These are phyloP conservation scores for Samia ricini DNA, from an alignment of 1,140 invertebrate genomes.

Conservation along the genomic window DNA sequence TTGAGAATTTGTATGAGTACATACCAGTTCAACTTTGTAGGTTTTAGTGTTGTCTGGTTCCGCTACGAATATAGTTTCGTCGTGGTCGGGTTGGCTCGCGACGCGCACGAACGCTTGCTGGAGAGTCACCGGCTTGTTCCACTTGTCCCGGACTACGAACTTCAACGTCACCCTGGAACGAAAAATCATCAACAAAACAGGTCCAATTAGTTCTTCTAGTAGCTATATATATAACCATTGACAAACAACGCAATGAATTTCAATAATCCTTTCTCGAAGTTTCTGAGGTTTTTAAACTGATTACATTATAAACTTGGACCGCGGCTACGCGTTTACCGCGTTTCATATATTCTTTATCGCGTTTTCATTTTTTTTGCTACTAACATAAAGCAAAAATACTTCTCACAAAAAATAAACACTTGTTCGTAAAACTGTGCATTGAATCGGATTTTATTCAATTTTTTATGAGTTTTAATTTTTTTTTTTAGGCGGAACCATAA, in stretches of 20 bases:
- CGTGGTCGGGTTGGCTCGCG: slow-evolving; percentile 79
- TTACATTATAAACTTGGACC: no score
- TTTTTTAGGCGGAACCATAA: no score
- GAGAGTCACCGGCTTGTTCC: slow-evolving; percentile 84
- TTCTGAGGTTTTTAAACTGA: no score
- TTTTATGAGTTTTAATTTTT: no score
- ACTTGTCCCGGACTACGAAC: slow-evolving; percentile 88
- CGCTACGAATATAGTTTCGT: slow-evolving; percentile 95
- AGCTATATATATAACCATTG: not conserved
- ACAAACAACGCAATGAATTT: not conserved
- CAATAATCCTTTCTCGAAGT: not conserved
- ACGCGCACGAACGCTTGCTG: slow-evolving; percentile 97
- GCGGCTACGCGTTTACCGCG: no score
- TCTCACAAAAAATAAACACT: no score
- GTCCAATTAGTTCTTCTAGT: not conserved
- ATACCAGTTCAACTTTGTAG: slow-evolving; percentile 95
- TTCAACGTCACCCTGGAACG: slow-evolving; percentile 84
- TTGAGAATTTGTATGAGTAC: not conserved
- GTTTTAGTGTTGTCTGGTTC: slow-evolving; percentile 89
- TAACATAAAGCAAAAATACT: no score
- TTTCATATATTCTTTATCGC: no score
- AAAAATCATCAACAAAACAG: not conserved
- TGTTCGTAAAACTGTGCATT: no score
- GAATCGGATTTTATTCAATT: no score
- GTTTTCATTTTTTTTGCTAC: no score